Conservation (phyloP, 2,888 invertebrate genomes). For the Mythimna vitellina region DNA sequence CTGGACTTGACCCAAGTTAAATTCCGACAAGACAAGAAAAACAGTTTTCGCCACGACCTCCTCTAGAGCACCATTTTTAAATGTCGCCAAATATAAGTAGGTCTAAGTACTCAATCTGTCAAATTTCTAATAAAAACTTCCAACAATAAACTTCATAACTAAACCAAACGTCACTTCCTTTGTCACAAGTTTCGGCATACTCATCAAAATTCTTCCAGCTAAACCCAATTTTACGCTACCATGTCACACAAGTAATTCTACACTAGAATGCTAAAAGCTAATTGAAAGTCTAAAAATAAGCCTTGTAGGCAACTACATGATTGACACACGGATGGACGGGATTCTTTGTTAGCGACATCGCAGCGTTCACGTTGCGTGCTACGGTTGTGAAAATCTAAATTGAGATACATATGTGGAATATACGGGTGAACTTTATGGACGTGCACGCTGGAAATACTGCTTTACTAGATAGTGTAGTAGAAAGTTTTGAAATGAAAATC, state of each 20-base stretch:
- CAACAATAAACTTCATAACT: not conserved
- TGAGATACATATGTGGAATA: constrained; percentile 18
- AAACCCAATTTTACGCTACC: constrained; percentile 58
- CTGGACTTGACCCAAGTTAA: too few relatives aligned
- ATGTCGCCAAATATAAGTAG: too few relatives aligned
- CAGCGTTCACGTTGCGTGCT: constrained; percentile 46
- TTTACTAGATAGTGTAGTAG: not conserved
- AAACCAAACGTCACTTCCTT: not conserved
- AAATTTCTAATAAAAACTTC: not conserved
- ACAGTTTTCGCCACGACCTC: too few relatives aligned
- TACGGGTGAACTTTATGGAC: constrained; percentile 14
- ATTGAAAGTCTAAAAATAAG: constrained; percentile 81
- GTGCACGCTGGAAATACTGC: not conserved
- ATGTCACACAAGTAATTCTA: constrained; percentile 69
- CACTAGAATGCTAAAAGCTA: constrained; percentile 79
- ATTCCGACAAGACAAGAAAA: too few relatives aligned
- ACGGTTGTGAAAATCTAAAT: constrained; percentile 61
- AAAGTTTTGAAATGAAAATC: too few relatives aligned
- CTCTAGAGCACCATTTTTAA: too few relatives aligned
- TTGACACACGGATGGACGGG: constrained; percentile 70
- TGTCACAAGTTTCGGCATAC: not conserved
- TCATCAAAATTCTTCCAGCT: constrained; percentile 27
- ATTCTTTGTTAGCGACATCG: constrained; percentile 75
- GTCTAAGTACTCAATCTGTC: not conserved
- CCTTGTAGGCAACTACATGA: constrained; percentile 69